Evolutionary conservation across 2,113 vertebrate genomes (phyloP).

Genomic region (Eulemur macaco): DNA sequence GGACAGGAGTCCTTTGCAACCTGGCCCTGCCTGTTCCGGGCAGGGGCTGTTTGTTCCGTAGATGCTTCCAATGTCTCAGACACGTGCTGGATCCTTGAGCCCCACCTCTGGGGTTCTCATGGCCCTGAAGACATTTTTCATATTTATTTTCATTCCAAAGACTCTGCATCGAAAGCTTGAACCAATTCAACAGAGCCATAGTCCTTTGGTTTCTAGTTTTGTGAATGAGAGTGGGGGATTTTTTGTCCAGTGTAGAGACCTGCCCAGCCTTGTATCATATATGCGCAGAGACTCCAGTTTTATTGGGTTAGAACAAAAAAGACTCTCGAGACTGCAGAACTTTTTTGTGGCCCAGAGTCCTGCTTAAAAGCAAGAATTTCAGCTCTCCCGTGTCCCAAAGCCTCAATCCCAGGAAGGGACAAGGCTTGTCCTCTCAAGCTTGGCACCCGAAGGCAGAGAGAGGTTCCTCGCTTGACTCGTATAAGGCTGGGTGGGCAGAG

Average conservation of each 20-base stretch:
- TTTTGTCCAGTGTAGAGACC: not conserved
- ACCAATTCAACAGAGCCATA: not conserved
- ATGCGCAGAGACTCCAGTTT: not conserved
- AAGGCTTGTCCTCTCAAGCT: not conserved
- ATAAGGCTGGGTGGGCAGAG: not conserved
- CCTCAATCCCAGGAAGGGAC: not conserved
- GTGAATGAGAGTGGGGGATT: not conserved
- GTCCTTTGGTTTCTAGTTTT: not conserved
- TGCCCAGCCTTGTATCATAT: not conserved
- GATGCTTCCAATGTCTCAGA: not conserved
- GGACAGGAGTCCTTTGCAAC: not conserved
- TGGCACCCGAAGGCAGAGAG: not conserved
- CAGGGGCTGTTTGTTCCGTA: not conserved
- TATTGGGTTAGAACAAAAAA: not conserved
- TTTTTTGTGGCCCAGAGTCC: not conserved
- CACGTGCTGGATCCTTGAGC: not conserved
- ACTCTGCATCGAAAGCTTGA: not conserved
- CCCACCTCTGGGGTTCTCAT: not conserved
- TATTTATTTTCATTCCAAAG: conserved; percentile 16
- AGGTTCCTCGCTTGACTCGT: not conserved
- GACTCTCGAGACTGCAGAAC: rapidly evolving
- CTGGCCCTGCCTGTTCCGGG: rapidly evolving
- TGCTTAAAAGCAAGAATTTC: not conserved
- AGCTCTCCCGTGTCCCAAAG: not conserved
- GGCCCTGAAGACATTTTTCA: not conserved